phyloP scores from a whole-genome alignment of 2,797 vertebrate species.

The Gymnocypris eckloni region DNA sequence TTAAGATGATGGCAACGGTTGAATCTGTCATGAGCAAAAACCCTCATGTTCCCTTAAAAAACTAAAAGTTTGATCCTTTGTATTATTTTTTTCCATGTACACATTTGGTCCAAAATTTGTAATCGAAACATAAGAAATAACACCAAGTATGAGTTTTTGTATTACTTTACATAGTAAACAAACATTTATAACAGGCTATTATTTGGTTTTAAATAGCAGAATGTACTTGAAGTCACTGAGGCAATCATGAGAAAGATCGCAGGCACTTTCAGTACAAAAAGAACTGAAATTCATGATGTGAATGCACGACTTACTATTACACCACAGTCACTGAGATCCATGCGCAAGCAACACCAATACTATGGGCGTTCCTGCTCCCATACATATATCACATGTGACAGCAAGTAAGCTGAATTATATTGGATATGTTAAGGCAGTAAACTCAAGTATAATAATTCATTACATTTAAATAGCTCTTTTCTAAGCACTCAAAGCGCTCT shows the following conservation, averaged over 20 bases:
- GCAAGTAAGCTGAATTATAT: slow-evolving; percentile 19
- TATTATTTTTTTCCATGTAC: not conserved
- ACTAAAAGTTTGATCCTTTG: slow-evolving; percentile 9
- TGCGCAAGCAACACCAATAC: slow-evolving; percentile 54
- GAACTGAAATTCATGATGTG: slow-evolving; percentile 12
- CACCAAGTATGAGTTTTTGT: slow-evolving; percentile 9
- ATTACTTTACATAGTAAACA: slow-evolving; percentile 47
- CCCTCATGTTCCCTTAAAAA: not conserved
- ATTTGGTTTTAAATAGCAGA: slow-evolving; percentile 51
- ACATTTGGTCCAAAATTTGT: not conserved
- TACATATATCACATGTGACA: slow-evolving; percentile 12
- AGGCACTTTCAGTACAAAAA: slow-evolving; percentile 73
- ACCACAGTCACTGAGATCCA: slow-evolving; percentile 55
- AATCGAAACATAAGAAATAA: not conserved
- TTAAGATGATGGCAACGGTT: not conserved
- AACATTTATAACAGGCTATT: slow-evolving; percentile 47
- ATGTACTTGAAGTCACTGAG: slow-evolving; percentile 59
- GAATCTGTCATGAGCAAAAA: not conserved
- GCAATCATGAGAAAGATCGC: slow-evolving; percentile 63
- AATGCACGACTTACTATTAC: slow-evolving; percentile 29
- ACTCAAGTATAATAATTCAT: slow-evolving; percentile 30
- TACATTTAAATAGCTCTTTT: too few species aligned
- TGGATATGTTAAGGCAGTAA: slow-evolving; percentile 69
- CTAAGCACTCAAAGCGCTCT: too few species aligned
- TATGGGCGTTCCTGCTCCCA: not conserved